A percentile compares a stretch with the other conserved stretches of the same genome.
Evolutionary conservation across 2,888 invertebrate species (phyloP).

Genomic region (Leptopilina syphax): DNA sequence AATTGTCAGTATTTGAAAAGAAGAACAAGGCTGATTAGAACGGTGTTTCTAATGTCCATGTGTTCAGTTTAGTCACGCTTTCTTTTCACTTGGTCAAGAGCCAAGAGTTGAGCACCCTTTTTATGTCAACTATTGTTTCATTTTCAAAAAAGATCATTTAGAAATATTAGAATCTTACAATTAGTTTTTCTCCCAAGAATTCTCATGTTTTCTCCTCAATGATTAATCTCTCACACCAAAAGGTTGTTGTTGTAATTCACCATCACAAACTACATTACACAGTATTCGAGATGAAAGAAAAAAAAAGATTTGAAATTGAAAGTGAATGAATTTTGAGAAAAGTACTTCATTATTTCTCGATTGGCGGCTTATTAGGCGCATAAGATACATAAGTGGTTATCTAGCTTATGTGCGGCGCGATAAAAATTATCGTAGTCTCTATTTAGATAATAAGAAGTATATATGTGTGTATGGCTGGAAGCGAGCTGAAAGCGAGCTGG

Average conservation of each 20-base stretch:
- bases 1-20: too few species aligned
- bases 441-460: constrained; percentile 51
- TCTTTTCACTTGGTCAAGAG: constrained; percentile 5
- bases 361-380: constrained; percentile 27
- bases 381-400: background rate
- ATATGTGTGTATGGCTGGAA: too few species aligned
- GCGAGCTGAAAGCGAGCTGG: background rate
- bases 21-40: background rate
- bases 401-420: background rate
- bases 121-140: background rate
- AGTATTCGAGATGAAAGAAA: too few species aligned
- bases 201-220: too few species aligned
- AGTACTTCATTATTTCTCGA: constrained; percentile 20
- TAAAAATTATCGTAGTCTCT: constrained; percentile 31
- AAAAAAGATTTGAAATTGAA: background rate
- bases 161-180: too few species aligned
- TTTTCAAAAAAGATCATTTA: background rate
- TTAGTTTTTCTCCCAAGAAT: background rate
- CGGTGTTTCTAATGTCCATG: background rate
- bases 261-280: too few species aligned
- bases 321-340: background rate
- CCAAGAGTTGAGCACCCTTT: constrained; percentile 4
- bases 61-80: background rate
- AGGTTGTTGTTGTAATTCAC: too few species aligned
- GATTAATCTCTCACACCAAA: too few species aligned